These are phyloP conservation scores for Parazoanthus atlanticus DNA, from an alignment of 92 coral and sea anemone genomes.

Conservation along the genomic window DNA sequence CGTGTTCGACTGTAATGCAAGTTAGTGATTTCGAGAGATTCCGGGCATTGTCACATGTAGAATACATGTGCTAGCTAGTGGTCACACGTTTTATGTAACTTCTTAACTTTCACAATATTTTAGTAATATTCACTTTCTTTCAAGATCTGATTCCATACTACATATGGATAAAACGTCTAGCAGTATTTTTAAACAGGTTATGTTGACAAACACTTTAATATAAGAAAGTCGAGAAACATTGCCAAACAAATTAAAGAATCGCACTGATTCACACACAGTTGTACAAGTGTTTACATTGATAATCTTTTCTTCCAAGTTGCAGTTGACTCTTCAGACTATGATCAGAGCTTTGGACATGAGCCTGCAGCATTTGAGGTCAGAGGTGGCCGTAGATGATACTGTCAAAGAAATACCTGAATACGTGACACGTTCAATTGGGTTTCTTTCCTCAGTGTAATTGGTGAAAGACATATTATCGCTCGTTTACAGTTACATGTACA, in stretches of 20 bases:
- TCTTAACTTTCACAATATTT: no score
- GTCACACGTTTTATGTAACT: no score
- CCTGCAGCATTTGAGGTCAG: constrained; percentile 75
- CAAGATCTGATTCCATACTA: no score
- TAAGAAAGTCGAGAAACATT: not conserved
- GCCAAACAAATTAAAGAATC: not conserved
- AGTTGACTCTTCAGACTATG: constrained; percentile 32
- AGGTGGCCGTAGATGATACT: constrained; percentile 71
- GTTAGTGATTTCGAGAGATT: no score
- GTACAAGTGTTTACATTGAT: not conserved
- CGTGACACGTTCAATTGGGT: not conserved
- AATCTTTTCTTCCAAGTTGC: not conserved
- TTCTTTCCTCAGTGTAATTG: not conserved
- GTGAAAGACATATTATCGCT: not conserved
- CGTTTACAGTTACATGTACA: no score
- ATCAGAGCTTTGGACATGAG: constrained; percentile 52
- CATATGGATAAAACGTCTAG: no score
- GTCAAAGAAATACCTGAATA: not conserved
- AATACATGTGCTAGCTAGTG: no score
- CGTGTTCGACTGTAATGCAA: no score
- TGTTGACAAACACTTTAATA: not conserved
- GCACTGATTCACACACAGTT: not conserved
- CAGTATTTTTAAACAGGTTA: no score
- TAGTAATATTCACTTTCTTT: no score
- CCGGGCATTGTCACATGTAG: no score